Conservation (phyloP, 2,113 vertebrate species). For the Tychaedon coryphoeus region DNA sequence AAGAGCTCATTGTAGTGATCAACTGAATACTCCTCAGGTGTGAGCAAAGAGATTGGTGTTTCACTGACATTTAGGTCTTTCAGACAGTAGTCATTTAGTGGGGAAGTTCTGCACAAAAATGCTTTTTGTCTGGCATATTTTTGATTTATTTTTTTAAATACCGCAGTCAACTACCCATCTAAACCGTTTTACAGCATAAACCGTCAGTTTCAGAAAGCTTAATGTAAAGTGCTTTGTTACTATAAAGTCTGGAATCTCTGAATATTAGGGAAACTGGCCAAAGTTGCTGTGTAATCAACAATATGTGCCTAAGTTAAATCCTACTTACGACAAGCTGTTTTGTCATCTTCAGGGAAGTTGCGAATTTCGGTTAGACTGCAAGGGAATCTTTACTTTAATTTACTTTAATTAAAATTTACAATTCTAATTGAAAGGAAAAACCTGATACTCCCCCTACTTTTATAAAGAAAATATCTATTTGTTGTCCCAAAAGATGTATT, state of each 20-base stretch:
- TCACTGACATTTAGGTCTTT: not conserved
- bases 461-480: not conserved
- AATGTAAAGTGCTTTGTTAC: not conserved
- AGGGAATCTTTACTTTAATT: too few relatives aligned
- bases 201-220: not conserved
- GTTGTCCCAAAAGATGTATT: not conserved
- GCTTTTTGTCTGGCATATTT: not conserved
- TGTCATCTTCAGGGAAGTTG: not conserved
- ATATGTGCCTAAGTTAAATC: not conserved
- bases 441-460: fast-evolving
- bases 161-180: not conserved
- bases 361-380: not conserved
- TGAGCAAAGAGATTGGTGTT: not conserved
- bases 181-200: not conserved
- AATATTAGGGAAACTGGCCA: not conserved
- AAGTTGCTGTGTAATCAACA: not conserved
- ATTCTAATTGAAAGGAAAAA: not conserved
- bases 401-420: not conserved
- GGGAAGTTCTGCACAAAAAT: not conserved
- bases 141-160: not conserved
- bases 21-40: not conserved
- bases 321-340: not conserved
- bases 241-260: not conserved
- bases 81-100: not conserved
- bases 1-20: not conserved